These are phyloP conservation scores for Ochotona curzoniae DNA, from an alignment of 2,113 vertebrate genomes.

Conservation along the genomic window DNA sequence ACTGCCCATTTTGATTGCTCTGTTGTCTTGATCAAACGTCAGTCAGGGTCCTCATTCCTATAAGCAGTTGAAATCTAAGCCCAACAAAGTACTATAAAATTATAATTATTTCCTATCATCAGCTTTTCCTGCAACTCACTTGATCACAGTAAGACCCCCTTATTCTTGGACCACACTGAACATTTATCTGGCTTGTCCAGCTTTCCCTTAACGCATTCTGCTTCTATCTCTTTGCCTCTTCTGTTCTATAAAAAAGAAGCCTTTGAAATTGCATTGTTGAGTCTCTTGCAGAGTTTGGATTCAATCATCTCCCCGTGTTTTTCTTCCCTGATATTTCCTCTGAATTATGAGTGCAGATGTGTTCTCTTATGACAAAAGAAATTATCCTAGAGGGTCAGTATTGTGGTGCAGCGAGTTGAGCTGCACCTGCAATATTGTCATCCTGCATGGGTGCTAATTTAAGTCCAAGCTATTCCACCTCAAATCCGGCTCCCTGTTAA, in stretches of 20 bases:
- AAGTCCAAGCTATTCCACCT: too few species aligned
- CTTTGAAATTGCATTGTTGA: not conserved
- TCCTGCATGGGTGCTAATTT: too few species aligned
- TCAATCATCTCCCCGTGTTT: too few species aligned
- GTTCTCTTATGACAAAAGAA: not conserved
- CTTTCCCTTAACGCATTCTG: not conserved
- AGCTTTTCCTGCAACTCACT: not conserved
- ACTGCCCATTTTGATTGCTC: not conserved
- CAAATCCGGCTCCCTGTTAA: too few species aligned
- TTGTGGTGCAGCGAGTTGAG: too few species aligned
- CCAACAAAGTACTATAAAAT: not conserved
- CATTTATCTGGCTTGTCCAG: not conserved
- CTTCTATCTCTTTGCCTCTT: not conserved
- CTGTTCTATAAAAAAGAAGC: not conserved
- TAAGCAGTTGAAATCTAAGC: not conserved
- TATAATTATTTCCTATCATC: not conserved
- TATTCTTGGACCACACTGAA: not conserved
- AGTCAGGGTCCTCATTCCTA: not conserved
- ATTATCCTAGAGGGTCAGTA: not conserved
- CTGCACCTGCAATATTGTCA: too few species aligned
- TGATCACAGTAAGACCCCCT: not conserved
- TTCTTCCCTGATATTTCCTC: not conserved
- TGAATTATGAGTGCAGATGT: slow-evolving; percentile 8
- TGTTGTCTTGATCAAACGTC: not conserved
- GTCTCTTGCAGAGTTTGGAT: not conserved